Base-by-base conservation (phyloP, 2,888 invertebrate species). In the Hypomecis atomaria region DNA sequence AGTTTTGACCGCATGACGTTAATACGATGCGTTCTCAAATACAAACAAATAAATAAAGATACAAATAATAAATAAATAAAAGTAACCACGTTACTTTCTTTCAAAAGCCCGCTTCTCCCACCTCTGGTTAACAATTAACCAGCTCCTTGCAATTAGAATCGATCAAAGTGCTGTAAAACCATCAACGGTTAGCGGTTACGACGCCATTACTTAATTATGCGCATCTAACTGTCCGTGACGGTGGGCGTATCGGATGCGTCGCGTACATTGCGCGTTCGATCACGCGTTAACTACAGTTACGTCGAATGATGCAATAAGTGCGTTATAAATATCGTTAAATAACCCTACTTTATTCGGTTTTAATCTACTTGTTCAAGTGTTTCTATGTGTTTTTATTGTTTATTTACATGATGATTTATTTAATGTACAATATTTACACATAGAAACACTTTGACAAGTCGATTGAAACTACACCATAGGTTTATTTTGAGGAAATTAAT, bases 191-290 rank as follows among this genome's bases (percentile, higher is more conserved):
- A 65, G 33, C 52, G 34, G 53, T 53, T 58, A 59, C 59, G 60
- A 56, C 52, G 58, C 61, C 50, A 50, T 65, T 63, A 63, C 47
- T 42, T 56, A 56, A 56, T 65, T 65, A 65, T 48, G 42, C 37
- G 52, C 23, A 23, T 23, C 23, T 58, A 63, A 58, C 54, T 44
- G 53, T 48, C 34, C 23, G 54, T 44, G 44, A 42, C 33, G 10
- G 42, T 47, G 42, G 11, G 36, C 23, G 43, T 48, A 50, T 50
- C 38, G 36, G 10, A 10, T 59, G 45, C 36, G 42, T 58, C 53
- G 43, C 54, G 55, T 66, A 64, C 66, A 76, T 74, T 72, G 68
- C 69, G 59, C 66, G 68, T 58, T 65, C 38, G 49, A 62, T 67
- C 67, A 63, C 60, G 62, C 71, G 56, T 62, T 54, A 65, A 65